Evolutionary conservation across 2,797 vertebrate species (phyloP), one percentile per base, ranked within the genome.

Genomic region (Staurois parvus): DNA sequence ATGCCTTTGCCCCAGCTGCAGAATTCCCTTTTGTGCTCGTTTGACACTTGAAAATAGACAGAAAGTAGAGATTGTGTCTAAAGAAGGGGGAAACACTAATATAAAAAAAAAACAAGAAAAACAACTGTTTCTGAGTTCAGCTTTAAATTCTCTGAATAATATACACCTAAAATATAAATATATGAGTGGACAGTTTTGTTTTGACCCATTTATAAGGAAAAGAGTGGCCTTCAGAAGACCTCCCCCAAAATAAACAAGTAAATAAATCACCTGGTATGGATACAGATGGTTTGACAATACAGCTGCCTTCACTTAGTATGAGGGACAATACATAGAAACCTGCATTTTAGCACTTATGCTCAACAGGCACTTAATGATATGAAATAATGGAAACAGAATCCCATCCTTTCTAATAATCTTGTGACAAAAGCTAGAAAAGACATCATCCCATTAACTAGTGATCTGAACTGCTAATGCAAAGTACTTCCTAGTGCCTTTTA

Each of bases 371-470:
- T 97, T 96, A 95, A 96, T 93, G 34, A 93, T 95, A 94, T 94
- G 93, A 94, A 81, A 89, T 89, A 92, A 95, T 95, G 95, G 93
- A 95, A 96, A 95, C 91, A 96, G 96, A 97, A 96, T 96, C 94
- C 96, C 95, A 96, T 96, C 96, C 96, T 94, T 94, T 95, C 96
- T 98, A 97, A 99, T 99, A 98, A 99, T 98, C 97, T 99, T 93
- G 95, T 96, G 96, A 99, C 98, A 99, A 99, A 98, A 97, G 97
- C 96, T 97, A 97, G 97, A 97, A 78, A 79, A 99, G 97, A 97
- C 97, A 98, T 99, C 98, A 98, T 99, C 98, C 97, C 97, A 98
- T 99, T 98, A 98, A 97, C 95, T 95, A 97, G 95, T 96, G 97
- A 98, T 98, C 97, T 98, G 96, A 95, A 96, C 96, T 92, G 95